Percentiles rank a stretch among this genome's conserved stretches.
Evolutionary conservation across 1,140 invertebrate genomes (phyloP).

Genomic region (Phymastichus coffea): DNA sequence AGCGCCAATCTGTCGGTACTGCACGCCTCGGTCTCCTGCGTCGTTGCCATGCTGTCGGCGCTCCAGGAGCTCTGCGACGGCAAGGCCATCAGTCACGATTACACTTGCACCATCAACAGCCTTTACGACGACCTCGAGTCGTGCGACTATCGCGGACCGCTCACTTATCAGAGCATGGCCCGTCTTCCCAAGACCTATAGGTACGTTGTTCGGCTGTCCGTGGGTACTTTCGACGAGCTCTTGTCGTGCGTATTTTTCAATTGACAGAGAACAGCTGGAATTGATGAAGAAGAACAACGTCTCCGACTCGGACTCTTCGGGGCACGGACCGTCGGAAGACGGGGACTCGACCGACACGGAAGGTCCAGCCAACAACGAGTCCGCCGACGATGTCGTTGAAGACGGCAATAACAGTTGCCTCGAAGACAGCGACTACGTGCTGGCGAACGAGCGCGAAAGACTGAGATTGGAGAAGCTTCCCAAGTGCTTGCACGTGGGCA

Average conservation of each 20-base stretch:
- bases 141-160: slow-evolving; percentile 79
- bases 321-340: slow-evolving; percentile 51
- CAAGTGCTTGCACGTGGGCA: slow-evolving; percentile 61
- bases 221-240: not conserved
- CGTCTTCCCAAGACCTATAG: slow-evolving; percentile 77
- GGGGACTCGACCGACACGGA: slow-evolving; percentile 63
- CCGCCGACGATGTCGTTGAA: slow-evolving; percentile 30
- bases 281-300: slow-evolving; percentile 58
- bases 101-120: slow-evolving; percentile 65
- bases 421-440: slow-evolving; percentile 46
- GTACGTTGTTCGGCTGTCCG: slow-evolving; percentile 39
- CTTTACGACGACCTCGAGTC: slow-evolving; percentile 74
- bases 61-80: slow-evolving; percentile 78
- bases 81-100: slow-evolving; percentile 63
- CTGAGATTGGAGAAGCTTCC: slow-evolving; percentile 66
- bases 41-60: slow-evolving; percentile 79
- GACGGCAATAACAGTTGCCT: slow-evolving; percentile 56
- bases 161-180: slow-evolving; percentile 82
- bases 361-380: slow-evolving; percentile 64
- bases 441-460: slow-evolving; percentile 57
- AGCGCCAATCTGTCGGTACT: slow-evolving; percentile 67
- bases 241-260: not conserved
- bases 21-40: slow-evolving; percentile 78
- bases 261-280: slow-evolving; percentile 53
- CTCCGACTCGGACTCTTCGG: slow-evolving; percentile 65